Conservation (phyloP, 1,140 invertebrate species). For the Potamilus streckersoni region DNA sequence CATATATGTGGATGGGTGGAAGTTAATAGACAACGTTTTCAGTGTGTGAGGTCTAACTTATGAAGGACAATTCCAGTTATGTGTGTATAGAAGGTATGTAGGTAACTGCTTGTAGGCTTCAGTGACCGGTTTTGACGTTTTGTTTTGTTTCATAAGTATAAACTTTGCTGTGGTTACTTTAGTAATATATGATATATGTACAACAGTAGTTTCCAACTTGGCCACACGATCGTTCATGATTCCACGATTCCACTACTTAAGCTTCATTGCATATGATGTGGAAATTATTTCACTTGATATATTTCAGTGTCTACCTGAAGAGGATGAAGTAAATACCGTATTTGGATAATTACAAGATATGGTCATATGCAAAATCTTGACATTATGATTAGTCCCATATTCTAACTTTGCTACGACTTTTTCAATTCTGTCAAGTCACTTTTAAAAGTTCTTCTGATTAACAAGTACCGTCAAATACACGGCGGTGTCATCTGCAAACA, state of each 20-base stretch:
- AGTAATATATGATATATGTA: not conserved
- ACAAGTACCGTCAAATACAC: slow-evolving; percentile 1
- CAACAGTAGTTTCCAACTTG: not conserved
- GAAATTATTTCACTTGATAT: slow-evolving; percentile 15
- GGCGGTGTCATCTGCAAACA: slow-evolving; percentile 17
- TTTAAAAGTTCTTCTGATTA: not conserved
- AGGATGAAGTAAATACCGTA: slow-evolving; percentile 3
- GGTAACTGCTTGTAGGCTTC: not conserved
- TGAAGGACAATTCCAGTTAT: slow-evolving; percentile 8
- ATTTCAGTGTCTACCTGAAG: not conserved
- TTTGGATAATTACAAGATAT: not conserved
- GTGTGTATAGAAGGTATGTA: slow-evolving; percentile 7
- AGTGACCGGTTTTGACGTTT: slow-evolving; percentile 3
- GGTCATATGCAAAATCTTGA: slow-evolving; percentile 13
- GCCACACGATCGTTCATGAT: not conserved
- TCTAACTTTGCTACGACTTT: slow-evolving; percentile 8
- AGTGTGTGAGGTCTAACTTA: slow-evolving; percentile 12
- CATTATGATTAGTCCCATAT: slow-evolving; percentile 20
- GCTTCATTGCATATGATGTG: slow-evolving; percentile 7
- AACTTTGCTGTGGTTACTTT: slow-evolving; percentile 14
- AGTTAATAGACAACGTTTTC: not conserved
- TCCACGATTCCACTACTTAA: not conserved
- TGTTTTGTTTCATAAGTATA: not conserved
- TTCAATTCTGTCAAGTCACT: slow-evolving; percentile 4
- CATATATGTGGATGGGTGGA: slow-evolving; percentile 1